Conservation (phyloP, 1,140 invertebrate genomes). For the Adelges cooleyi region DNA sequence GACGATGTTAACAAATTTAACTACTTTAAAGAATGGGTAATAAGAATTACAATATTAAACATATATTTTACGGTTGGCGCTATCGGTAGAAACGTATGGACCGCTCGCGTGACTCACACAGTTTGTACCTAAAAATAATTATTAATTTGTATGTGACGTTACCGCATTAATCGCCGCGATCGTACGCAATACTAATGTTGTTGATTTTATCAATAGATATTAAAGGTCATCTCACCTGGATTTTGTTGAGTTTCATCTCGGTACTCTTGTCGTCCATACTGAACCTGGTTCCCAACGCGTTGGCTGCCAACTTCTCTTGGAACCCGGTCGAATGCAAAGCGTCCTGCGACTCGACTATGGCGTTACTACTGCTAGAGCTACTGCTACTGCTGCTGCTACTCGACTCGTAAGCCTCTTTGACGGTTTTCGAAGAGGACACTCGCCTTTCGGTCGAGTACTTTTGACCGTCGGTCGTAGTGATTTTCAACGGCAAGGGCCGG, state of each 20-base stretch:
- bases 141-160: no score
- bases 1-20: no score
- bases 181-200: no score
- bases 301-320: neutral
- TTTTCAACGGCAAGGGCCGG: neutral
- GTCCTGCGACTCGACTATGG: constrained; percentile 6
- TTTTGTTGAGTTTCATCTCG: neutral
- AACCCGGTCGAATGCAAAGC: neutral
- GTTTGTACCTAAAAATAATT: no score
- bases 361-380: neutral
- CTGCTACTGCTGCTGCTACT: no score
- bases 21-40: no score
- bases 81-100: no score
- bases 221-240: constrained; percentile 2
- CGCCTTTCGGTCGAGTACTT: neutral
- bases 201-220: no score
- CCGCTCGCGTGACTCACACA: no score
- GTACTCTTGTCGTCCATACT: neutral
- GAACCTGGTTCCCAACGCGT: neutral
- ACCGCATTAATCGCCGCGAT: no score
- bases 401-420: constrained; percentile 3
- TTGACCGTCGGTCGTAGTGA: neutral
- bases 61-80: no score
- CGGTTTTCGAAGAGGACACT: constrained; percentile 6
- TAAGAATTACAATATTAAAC: no score